Evolutionary conservation across 1,140 invertebrate genomes (phyloP), one percentile per base, ranked within the genome.

Genomic region (Drosophila dunni): DNA sequence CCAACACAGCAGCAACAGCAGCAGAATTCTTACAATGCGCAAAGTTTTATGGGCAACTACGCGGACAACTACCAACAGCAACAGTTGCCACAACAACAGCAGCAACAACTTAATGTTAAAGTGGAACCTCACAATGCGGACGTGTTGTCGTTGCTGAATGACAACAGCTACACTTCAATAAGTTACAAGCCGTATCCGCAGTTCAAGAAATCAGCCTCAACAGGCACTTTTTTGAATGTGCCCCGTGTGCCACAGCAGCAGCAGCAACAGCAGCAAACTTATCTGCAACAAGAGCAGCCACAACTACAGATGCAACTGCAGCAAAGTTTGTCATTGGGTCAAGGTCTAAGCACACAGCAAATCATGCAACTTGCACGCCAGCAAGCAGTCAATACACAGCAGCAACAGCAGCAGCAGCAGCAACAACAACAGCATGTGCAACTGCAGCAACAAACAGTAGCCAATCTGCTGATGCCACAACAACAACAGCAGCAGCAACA

Each of bases 111-210:
- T 0, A 89, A 61, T 48, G 81, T 91, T 1, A 91, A 91, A 57
- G 84, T 81, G 9, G 90, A 91, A 11, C 90, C 83, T 5, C 65
- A 76, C n/a, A 78, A 86, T 53, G 0, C 74, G 4, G 90, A 91
- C 42, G 65, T 91, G 11, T 7, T 91, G 48, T 69, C 82, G 0
- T 36, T 91, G 44, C 65, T 83, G 10, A 90, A 70, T 40, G 83
- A 91, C 15, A 50, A 40, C n/a, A 51, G 58, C 7, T 90, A 89
- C 57, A 81, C 72, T 54, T 70, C 78, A 15, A 91, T 91, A n/a
- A 71, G 81, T 11, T 92, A 90, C 44, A 92, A 92, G 45, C 91
- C 91, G 36, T 92, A 92, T 89, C 83, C 91, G 34, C 91, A 79
- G 56, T 91, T 91, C 17, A 91, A 91, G 17, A 92, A 92, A 54